phyloP scores from a whole-genome alignment of 2,797 vertebrate genomes.

The Florisuga fusca region DNA sequence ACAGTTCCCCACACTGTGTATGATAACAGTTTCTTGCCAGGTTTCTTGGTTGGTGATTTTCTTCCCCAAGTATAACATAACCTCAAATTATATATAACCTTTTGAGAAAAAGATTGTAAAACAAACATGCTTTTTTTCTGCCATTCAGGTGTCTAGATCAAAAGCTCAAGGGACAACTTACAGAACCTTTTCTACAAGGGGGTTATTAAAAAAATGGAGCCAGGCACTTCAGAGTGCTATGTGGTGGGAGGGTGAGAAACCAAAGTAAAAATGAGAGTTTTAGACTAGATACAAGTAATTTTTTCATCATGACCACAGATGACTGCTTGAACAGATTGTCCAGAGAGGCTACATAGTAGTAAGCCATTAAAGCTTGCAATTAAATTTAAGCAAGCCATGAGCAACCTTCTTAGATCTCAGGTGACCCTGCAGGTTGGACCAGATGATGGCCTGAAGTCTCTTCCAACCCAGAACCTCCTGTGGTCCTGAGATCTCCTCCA shows the following conservation, averaged over 20 bases:
- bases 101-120: background rate
- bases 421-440: background rate
- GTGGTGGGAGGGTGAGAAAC: background rate
- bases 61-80: background rate
- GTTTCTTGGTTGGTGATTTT: background rate
- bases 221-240: too few relatives aligned
- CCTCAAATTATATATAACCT: background rate
- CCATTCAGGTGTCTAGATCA: background rate
- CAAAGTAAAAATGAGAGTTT: background rate
- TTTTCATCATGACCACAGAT: background rate
- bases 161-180: background rate
- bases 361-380: background rate
- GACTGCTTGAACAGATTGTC: background rate
- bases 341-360: too few relatives aligned
- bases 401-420: background rate
- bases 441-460: background rate
- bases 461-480: background rate
- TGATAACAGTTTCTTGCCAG: background rate
- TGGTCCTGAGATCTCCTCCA: background rate
- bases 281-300: background rate
- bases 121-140: background rate
- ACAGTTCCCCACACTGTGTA: rapidly evolving
- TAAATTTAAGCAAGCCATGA: background rate
- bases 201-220: background rate
- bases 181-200: background rate